Evolutionary conservation across 2,797 vertebrate genomes (phyloP).

Genomic region (Coendou prehensilis): DNA sequence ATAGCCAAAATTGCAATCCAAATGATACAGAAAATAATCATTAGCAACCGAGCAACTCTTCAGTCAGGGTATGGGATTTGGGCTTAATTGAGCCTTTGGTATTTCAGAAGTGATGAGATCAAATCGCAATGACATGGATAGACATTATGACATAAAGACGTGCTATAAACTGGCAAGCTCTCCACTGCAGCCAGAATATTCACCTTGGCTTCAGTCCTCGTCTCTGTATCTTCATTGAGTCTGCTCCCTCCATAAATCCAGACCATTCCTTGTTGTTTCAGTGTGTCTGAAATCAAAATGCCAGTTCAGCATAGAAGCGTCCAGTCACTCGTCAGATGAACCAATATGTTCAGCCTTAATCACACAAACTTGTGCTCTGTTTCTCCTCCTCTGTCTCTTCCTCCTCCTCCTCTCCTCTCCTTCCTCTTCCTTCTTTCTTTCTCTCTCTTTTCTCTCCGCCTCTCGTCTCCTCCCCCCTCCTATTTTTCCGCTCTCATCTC

Average conservation of each 20-base stretch:
- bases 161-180: constrained; percentile 87
- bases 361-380: not conserved
- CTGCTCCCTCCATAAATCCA: constrained; percentile 93
- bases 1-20: constrained; percentile 92
- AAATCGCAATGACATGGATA: constrained; percentile 88
- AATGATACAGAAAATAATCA: constrained; percentile 91
- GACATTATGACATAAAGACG: constrained; percentile 91
- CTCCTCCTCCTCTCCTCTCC: not conserved
- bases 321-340: constrained; percentile 86
- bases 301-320: constrained; percentile 92
- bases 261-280: constrained; percentile 91
- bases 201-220: constrained; percentile 92
- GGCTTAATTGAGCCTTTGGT: constrained; percentile 89
- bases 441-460: too few species aligned
- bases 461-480: too few species aligned
- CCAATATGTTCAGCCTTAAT: constrained; percentile 88
- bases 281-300: constrained; percentile 90
- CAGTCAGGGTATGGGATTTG: constrained; percentile 88
- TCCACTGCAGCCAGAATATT: constrained; percentile 94
- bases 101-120: constrained; percentile 91
- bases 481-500: too few species aligned
- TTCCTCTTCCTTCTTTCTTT: not conserved
- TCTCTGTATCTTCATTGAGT: constrained; percentile 94
- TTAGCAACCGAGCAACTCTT: constrained; percentile 92
- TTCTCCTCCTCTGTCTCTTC: too few species aligned